Conservation (phyloP, 23 tunicate genomes). For the Trididemnum clinides region DNA sequence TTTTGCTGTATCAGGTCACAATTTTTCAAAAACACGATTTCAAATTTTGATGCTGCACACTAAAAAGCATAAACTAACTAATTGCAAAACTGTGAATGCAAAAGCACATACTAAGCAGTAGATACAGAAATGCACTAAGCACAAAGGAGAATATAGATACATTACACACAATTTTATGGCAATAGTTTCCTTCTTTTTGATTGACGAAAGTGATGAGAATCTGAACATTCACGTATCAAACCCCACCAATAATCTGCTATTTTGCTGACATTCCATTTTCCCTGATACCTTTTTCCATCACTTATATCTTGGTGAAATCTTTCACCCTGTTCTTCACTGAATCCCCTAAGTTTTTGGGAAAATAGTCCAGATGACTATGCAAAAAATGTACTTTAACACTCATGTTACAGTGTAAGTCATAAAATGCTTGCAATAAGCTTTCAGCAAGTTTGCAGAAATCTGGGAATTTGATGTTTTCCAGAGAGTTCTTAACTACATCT, state of each 20-base stretch:
- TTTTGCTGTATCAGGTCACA: constrained; percentile 14
- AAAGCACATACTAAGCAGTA: not conserved
- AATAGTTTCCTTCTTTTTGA: constrained; percentile 20
- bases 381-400: constrained; percentile 22
- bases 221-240: not conserved
- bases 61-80: constrained; percentile 17
- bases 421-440: constrained; percentile 1
- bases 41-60: not conserved
- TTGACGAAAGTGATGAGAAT: constrained; percentile 1
- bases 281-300: constrained; percentile 23
- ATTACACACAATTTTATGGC: constrained; percentile 14
- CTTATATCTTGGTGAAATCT: constrained; percentile 32
- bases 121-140: not conserved
- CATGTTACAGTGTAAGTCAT: not conserved
- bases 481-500: constrained; percentile 19
- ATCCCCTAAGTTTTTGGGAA: constrained; percentile 18
- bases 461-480: no score
- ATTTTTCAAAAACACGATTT: not conserved
- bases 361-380: constrained; percentile 30
- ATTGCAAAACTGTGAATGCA: not conserved
- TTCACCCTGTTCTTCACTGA: constrained; percentile 35
- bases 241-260: constrained; percentile 29
- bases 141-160: not conserved
- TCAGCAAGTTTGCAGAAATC: no score
- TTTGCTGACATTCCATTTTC: constrained; percentile 12